Evolutionary conservation across 2,888 invertebrate species (phyloP).

Genomic region (Emmelina monodactyla): DNA sequence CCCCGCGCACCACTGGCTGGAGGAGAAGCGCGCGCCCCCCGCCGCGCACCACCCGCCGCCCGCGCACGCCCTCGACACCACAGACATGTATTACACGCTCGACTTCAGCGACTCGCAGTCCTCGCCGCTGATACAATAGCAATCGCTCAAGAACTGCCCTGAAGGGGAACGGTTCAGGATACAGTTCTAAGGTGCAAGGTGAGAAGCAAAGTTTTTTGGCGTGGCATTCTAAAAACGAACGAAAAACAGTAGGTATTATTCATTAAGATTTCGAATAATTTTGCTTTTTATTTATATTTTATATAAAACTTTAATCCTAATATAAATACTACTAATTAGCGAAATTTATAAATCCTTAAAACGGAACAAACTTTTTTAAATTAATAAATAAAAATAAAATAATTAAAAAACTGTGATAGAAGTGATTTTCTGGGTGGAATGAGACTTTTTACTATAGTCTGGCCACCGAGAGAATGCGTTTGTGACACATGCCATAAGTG

Average conservation of each 20-base stretch:
- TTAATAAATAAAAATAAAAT: no score
- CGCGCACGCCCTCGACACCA: slow-evolving; percentile 66
- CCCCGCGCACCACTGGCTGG: slow-evolving; percentile 65
- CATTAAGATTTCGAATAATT: no score
- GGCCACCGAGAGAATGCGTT: no score
- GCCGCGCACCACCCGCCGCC: slow-evolving; percentile 26
- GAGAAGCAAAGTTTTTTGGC: no score
- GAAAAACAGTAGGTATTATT: no score
- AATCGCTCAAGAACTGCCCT: slow-evolving; percentile 54
- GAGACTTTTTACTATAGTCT: no score
- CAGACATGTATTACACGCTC: slow-evolving; percentile 80
- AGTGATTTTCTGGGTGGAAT: no score
- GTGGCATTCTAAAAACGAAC: no score
- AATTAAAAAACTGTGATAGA: no score
- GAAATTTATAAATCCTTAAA: no score
- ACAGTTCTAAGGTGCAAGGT: slow-evolving; percentile 30
- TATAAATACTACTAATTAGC: not conserved
- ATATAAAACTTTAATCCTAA: not conserved
- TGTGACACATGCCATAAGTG: no score
- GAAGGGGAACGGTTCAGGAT: slow-evolving; percentile 59
- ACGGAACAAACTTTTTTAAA: no score
- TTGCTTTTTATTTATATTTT: not conserved
- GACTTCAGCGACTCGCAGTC: slow-evolving; percentile 81
- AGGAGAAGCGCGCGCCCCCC: slow-evolving; percentile 56
- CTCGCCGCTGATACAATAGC: slow-evolving; percentile 77